These are phyloP conservation scores for Clarias batrachus DNA, from an alignment of 2,113 vertebrate species.

Conservation along the genomic window DNA sequence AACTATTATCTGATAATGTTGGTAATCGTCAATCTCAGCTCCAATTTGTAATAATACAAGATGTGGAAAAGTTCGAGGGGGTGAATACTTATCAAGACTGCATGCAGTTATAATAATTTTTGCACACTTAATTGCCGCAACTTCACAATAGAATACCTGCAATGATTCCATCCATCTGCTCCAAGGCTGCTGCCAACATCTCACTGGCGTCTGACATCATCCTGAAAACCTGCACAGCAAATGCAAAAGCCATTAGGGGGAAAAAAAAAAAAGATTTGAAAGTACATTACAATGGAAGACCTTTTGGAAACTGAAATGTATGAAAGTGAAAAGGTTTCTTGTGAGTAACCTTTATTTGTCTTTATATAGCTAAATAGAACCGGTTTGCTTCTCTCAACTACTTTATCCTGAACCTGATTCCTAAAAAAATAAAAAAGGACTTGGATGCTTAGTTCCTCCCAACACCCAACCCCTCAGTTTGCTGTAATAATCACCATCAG, in stretches of 20 bases:
- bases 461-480: constrained; percentile 41
- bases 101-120: background rate
- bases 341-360: background rate
- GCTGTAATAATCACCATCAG: constrained; percentile 51
- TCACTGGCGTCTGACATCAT: constrained; percentile 98
- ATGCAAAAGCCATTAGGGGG: background rate
- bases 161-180: constrained; percentile 99
- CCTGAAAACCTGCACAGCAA: constrained; percentile 53
- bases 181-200: constrained; percentile 94
- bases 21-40: background rate
- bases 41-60: background rate
- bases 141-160: constrained; percentile 76
- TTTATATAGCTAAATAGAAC: background rate
- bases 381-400: background rate
- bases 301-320: background rate
- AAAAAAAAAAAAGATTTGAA: background rate
- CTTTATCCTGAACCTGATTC: background rate
- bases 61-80: background rate
- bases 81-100: background rate
- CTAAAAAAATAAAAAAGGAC: too few species aligned
- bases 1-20: background rate
- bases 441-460: background rate
- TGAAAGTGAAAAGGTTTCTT: background rate
- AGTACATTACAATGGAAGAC: background rate
- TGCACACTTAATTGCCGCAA: background rate